A percentile compares a stretch with the other conserved stretches of the same genome.
Conservation (phyloP, 2,888 invertebrate species). For the Didymodactylos carnosus region DNA sequence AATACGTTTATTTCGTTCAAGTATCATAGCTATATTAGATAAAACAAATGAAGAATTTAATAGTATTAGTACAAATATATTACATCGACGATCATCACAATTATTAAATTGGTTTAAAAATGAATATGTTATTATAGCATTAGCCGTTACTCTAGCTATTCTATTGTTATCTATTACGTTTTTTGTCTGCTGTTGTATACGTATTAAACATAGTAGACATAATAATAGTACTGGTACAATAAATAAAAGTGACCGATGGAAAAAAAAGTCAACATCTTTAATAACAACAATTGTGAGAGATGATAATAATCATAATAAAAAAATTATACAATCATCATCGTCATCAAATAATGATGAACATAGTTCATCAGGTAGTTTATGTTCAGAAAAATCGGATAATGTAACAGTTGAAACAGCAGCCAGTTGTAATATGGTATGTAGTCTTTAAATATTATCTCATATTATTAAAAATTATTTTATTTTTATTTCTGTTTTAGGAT, state of each 20-base stretch:
- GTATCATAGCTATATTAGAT: no score
- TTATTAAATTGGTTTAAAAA: not conserved
- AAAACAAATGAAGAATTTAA: not conserved
- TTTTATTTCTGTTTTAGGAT: not conserved
- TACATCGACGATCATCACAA: no score
- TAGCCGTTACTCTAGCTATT: not conserved
- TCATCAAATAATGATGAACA: no score
- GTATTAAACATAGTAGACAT: no score
- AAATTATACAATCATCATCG: not conserved
- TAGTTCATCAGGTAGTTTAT: not conserved
- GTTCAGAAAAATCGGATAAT: not conserved
- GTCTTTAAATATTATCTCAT: no score
- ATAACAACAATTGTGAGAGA: not conserved
- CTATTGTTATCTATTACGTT: not conserved
- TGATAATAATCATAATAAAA: not conserved
- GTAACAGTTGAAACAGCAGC: not conserved
- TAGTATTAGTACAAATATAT: no score
- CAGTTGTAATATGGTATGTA: not conserved
- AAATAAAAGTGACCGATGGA: no score
- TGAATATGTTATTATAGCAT: not conserved
- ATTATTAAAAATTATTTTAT: not conserved
- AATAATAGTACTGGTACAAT: no score
- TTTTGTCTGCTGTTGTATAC: not conserved
- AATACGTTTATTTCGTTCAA: not conserved
- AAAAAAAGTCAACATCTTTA: not conserved